phyloP scores from a whole-genome alignment of 2,888 invertebrate genomes.

The Scaptomyza caliginosa region DNA sequence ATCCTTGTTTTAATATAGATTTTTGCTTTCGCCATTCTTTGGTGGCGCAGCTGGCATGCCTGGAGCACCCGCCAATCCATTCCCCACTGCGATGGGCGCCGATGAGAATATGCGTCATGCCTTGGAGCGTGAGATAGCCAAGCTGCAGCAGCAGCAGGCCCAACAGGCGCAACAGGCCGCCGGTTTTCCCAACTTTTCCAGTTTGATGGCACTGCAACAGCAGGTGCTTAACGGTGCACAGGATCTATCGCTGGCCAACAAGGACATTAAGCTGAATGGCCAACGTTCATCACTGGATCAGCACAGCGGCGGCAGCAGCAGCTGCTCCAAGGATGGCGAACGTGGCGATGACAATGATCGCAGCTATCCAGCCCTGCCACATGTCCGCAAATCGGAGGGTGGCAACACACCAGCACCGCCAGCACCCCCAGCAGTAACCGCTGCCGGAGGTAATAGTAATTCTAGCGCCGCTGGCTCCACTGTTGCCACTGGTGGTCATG shows the following conservation, averaged over 20 bases:
- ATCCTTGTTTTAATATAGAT: conserved; percentile 83
- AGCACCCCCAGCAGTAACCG: conserved; percentile 60
- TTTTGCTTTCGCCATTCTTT: conserved; percentile 94
- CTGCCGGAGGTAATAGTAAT: conserved; percentile 45
- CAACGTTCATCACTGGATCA: conserved; percentile 81
- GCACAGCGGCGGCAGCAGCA: conserved; percentile 59
- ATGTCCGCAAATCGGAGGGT: conserved; percentile 91
- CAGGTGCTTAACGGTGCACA: conserved; percentile 89
- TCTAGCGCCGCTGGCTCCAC: conserved; percentile 38
- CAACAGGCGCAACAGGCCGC: conserved; percentile 63
- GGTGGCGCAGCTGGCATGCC: conserved; percentile 85
- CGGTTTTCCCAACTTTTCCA: conserved; percentile 86
- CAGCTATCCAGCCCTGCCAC: conserved; percentile 40
- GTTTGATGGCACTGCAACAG: conserved; percentile 91
- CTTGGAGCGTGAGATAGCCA: conserved; percentile 95
- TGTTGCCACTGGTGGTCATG: conserved; percentile 44
- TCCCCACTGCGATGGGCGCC: conserved; percentile 83
- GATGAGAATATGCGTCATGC: conserved; percentile 95
- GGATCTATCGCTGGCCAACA: conserved; percentile 91
- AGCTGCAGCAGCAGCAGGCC: conserved; percentile 88
- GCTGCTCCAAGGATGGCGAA: conserved; percentile 75
- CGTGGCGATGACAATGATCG: conserved; percentile 53
- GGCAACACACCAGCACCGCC: conserved; percentile 84
- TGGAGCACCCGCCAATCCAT: conserved; percentile 71
- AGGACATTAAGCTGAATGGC: conserved; percentile 84